Evolutionary conservation across 2,113 vertebrate genomes (phyloP).

Genomic region (Oophaga pumilio): DNA sequence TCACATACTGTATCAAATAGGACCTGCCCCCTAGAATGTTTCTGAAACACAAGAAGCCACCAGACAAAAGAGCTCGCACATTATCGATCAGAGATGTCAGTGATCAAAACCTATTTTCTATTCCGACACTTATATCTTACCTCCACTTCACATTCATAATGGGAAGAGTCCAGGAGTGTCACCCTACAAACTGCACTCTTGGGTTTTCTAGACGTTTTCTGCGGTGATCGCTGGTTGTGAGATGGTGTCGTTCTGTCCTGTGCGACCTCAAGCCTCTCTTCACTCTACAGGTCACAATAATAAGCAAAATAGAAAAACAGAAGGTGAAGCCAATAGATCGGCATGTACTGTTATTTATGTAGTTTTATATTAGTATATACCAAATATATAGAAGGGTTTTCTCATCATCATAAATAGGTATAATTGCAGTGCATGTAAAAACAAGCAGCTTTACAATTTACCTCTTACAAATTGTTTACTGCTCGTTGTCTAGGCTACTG

Average conservation of each 20-base stretch:
- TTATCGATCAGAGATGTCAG: not conserved
- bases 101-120: not conserved
- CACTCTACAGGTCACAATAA: conserved; percentile 64
- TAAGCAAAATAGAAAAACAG: not conserved
- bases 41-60: conserved; percentile 72
- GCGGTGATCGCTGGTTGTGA: conserved; percentile 91
- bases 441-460: no score
- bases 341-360: not conserved
- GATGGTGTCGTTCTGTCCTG: conserved; percentile 91
- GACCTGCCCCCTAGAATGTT: conserved; percentile 89
- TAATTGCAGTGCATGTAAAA: no score
- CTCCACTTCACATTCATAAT: conserved; percentile 90
- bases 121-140: conserved; percentile 68
- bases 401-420: no score
- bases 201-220: conserved; percentile 87
- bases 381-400: no score
- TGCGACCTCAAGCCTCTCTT: conserved; percentile 83
- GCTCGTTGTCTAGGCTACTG: no score
- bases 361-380: no score
- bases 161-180: conserved; percentile 85
- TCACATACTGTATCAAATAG: conserved; percentile 92
- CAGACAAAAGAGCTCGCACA: not conserved
- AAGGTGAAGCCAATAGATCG: not conserved
- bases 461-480: no score
- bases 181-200: conserved; percentile 89